A percentile compares a stretch with the other conserved stretches of the same genome.
phyloP scores from a whole-genome alignment of 2,797 vertebrate genomes.

The Epinephelus coioides region DNA sequence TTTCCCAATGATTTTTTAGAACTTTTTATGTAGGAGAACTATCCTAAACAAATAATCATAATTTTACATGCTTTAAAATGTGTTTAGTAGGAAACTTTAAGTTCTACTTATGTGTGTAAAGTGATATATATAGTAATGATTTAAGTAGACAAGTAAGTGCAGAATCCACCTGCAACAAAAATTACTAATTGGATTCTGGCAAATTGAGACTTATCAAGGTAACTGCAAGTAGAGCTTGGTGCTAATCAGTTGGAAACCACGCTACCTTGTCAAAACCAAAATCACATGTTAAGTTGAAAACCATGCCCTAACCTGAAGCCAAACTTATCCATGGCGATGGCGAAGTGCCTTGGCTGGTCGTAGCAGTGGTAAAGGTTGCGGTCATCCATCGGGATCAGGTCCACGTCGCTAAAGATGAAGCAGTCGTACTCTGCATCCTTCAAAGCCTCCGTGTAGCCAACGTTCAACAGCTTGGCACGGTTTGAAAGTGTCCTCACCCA shows the following conservation, averaged over 20 bases:
- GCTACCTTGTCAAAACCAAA: background rate
- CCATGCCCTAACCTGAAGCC: constrained; percentile 91
- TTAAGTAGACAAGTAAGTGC: background rate
- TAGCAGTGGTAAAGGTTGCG: constrained; percentile 98
- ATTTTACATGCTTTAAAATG: no score
- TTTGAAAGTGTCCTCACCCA: constrained; percentile 98
- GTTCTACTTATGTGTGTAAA: constrained; percentile 18
- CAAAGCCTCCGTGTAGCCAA: constrained; percentile 95
- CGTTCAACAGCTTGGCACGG: constrained; percentile 95
- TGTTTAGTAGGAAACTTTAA: background rate
- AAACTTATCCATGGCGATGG: constrained; percentile 99
- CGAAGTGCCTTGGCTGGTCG: constrained; percentile 97
- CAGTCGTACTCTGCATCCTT: constrained; percentile 95
- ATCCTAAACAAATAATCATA: no score
- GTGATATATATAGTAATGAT: background rate
- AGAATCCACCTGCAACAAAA: background rate
- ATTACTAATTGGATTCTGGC: no score
- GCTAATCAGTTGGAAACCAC: background rate
- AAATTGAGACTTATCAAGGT: background rate
- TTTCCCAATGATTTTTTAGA: no score
- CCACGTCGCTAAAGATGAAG: constrained; percentile 99
- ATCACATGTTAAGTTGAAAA: background rate
- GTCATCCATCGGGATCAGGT: constrained; percentile 99
- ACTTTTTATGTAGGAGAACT: no score
- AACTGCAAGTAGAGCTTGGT: background rate